Conservation (phyloP, 2,797 vertebrate species). For the Peromyscus aztecus region DNA sequence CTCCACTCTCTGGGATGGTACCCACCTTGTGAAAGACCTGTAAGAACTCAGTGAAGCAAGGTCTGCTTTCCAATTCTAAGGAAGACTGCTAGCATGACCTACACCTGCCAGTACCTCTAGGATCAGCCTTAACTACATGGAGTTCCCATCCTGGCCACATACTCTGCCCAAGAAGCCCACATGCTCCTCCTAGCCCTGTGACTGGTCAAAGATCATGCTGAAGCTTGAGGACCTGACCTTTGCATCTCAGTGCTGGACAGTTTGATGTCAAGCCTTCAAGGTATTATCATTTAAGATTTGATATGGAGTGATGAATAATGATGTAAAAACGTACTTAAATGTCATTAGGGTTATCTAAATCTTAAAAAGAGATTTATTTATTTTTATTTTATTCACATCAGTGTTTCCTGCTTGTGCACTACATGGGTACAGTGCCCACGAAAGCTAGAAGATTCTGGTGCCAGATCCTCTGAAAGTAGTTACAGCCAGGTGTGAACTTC, state of each 20-base stretch:
- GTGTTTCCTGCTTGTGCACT: background rate
- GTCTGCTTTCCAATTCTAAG: background rate
- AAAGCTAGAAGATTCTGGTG: background rate
- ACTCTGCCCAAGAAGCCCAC: background rate
- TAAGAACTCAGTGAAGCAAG: background rate
- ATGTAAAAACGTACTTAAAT: background rate
- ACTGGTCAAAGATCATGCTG: no score
- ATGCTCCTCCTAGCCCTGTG: background rate
- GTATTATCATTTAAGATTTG: background rate
- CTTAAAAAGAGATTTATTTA: background rate
- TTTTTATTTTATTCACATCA: background rate
- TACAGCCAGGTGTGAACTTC: background rate
- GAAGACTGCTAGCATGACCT: no score
- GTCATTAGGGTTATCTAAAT: background rate
- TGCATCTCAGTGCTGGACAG: background rate
- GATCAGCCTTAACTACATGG: background rate
- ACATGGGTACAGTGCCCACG: background rate
- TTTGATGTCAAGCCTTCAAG: background rate
- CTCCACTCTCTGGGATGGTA: background rate
- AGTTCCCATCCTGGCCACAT: accelerated
- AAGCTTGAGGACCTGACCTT: background rate
- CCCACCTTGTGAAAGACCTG: background rate
- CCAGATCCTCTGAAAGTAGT: background rate
- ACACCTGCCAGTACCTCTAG: background rate
- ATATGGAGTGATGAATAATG: background rate